Evolutionary conservation across 2,797 vertebrate species (phyloP).

Genomic region (Balearica regulorum): DNA sequence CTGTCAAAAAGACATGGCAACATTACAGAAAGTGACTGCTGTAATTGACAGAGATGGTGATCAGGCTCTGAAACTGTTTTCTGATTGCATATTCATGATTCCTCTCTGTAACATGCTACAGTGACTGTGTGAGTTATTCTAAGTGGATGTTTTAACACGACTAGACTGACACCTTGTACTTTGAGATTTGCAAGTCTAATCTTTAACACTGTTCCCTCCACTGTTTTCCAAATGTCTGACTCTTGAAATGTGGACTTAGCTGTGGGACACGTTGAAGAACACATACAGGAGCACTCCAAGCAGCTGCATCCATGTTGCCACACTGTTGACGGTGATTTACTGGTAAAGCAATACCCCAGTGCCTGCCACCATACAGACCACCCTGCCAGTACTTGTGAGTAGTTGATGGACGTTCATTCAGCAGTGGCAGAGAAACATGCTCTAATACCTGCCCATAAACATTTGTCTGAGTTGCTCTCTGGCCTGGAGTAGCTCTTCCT

Average conservation of each 20-base stretch:
- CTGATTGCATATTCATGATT: constrained; percentile 81
- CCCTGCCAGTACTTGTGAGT: neutral
- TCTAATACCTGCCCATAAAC: accelerated
- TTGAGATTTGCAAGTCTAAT: constrained; percentile 71
- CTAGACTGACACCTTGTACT: constrained; percentile 67
- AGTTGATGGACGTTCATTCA: neutral
- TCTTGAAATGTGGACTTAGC: neutral
- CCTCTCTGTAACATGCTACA: constrained; percentile 57
- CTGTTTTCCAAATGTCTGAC: constrained; percentile 19
- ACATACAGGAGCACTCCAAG: accelerated
- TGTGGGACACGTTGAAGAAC: neutral
- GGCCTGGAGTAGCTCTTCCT: neutral
- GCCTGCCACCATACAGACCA: neutral
- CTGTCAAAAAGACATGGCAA: constrained; percentile 73
- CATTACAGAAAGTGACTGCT: constrained; percentile 67
- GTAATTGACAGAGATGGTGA: constrained; percentile 73
- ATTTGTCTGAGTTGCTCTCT: neutral
- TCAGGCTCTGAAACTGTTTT: constrained; percentile 70
- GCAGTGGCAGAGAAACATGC: neutral
- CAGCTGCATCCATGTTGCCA: neutral
- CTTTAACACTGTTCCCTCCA: constrained; percentile 44
- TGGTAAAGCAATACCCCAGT: neutral
- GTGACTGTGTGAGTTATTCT: constrained; percentile 68
- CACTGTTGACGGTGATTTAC: neutral
- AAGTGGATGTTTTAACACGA: constrained; percentile 68